A percentile compares a stretch with the other conserved stretches of the same genome.
phyloP scores from a whole-genome alignment of 2,797 vertebrate genomes.

The Cynodonichthys magdalenae region DNA sequence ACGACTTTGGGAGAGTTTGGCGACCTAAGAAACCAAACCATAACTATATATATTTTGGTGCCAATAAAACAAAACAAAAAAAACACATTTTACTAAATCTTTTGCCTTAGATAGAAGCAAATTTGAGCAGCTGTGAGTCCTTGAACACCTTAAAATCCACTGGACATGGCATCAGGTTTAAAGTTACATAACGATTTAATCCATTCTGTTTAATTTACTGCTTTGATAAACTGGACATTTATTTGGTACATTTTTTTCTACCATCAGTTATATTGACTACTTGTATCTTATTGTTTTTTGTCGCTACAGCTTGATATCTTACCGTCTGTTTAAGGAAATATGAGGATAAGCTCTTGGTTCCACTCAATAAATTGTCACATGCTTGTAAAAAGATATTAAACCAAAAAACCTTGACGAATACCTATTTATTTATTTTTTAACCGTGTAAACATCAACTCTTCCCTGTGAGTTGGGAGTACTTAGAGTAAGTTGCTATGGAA shows the following conservation, averaged over 20 bases:
- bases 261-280: no score
- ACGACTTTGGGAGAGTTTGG: no score
- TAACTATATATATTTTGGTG: no score
- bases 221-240: no score
- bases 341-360: slow-evolving; percentile 12
- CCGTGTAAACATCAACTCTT: slow-evolving; percentile 41
- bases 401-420: slow-evolving; percentile 24
- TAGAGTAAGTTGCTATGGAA: slow-evolving; percentile 58
- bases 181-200: slow-evolving; percentile 19
- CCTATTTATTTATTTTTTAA: slow-evolving; percentile 14
- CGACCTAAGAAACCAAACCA: no score
- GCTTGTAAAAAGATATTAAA: slow-evolving; percentile 23
- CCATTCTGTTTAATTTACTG: no score
- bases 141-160: slow-evolving; percentile 30
- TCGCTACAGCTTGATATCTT: no score
- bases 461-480: slow-evolving; percentile 43
- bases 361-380: slow-evolving; percentile 15
- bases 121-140: slow-evolving; percentile 34
- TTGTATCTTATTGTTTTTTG: no score
- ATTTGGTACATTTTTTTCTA: no score
- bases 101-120: slow-evolving; percentile 31
- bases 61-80: slow-evolving; percentile 11
- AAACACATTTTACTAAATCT: slow-evolving; percentile 50
- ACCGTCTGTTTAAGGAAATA: slow-evolving; percentile 8
- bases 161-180: not conserved